Percentiles rank a stretch among this genome's conserved stretches.
Evolutionary conservation across 2,797 vertebrate genomes (phyloP).

Genomic region (Argya squamiceps): DNA sequence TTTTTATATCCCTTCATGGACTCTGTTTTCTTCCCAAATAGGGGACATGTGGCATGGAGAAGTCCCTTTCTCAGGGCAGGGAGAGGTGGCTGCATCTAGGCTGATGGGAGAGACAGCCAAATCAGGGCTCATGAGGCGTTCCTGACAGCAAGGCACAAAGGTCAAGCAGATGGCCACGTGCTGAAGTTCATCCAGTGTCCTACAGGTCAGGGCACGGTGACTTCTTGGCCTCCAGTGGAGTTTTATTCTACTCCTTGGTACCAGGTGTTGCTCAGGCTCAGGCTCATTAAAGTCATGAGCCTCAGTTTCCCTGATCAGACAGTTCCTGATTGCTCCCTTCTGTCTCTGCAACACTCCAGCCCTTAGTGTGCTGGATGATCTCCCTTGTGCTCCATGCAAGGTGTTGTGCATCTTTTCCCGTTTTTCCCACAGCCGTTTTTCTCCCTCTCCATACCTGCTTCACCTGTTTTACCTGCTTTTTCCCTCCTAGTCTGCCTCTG

Average conservation of each 20-base stretch:
- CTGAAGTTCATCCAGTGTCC: not conserved
- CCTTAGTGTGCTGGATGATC: not conserved
- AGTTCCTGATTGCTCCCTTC: not conserved
- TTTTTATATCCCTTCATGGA: not conserved
- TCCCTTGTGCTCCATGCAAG: accelerated
- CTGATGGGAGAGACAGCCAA: not conserved
- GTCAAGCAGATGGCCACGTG: accelerated
- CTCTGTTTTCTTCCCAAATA: not conserved
- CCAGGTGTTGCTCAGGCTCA: not conserved
- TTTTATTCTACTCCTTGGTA: not conserved
- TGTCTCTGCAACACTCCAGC: not conserved
- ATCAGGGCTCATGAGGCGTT: not conserved
- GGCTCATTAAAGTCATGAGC: not conserved
- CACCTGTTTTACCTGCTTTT: slow-evolving; percentile 51
- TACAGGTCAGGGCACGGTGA: not conserved
- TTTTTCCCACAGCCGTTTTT: slow-evolving; percentile 17
- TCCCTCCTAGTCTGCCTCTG: not conserved
- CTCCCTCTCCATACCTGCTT: slow-evolving; percentile 18
- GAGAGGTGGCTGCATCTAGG: not conserved
- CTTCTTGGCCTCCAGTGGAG: not conserved
- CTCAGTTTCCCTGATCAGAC: not conserved
- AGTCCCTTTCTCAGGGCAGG: not conserved
- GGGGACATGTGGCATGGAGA: not conserved
- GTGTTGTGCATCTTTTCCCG: not conserved
- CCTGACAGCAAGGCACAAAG: not conserved